Percentiles rank a stretch among this genome's conserved stretches.
Conservation (phyloP, 64 coral and sea anemone genomes). For the Exaiptasia diaphana region DNA sequence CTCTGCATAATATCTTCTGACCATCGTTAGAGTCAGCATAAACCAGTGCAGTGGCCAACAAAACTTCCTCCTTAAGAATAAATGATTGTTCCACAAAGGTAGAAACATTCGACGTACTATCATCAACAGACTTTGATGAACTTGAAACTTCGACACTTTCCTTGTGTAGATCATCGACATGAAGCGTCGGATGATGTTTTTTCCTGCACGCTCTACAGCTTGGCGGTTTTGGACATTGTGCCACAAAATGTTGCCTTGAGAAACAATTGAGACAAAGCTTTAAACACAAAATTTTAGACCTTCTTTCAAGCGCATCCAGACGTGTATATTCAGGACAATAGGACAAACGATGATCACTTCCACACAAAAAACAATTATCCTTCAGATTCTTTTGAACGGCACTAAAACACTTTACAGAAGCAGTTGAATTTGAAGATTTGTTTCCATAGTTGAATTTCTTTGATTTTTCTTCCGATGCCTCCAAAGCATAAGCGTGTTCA, state of each 20-base stretch:
- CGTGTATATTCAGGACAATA: constrained; percentile 36
- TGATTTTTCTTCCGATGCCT: constrained; percentile 27
- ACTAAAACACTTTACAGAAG: constrained; percentile 4
- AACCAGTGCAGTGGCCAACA: constrained; percentile 38
- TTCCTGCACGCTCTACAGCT: constrained; percentile 23
- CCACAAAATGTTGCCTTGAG: constrained; percentile 34
- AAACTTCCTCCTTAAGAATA: constrained; percentile 22
- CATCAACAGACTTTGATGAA: not conserved
- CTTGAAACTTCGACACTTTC: constrained; percentile 2
- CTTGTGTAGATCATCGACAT: constrained; percentile 13
- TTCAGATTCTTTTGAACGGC: constrained; percentile 20
- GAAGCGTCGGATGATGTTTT: constrained; percentile 24
- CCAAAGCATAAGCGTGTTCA: constrained; percentile 32
- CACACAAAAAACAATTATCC: constrained; percentile 20
- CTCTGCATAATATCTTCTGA: constrained; percentile 22
- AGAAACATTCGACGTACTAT: constrained; percentile 20
- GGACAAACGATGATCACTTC: constrained; percentile 24
- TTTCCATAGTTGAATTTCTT: constrained; percentile 1
- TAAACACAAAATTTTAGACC: not conserved
- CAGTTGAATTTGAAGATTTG: not conserved
- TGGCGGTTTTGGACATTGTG: constrained; percentile 22
- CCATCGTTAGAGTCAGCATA: constrained; percentile 23
- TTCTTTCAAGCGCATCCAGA: constrained; percentile 18
- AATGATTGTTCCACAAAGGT: constrained; percentile 22
- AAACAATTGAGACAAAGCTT: constrained; percentile 28